These are phyloP conservation scores for Amiota communis DNA, from an alignment of 2,888 invertebrate genomes.

Conservation along the genomic window DNA sequence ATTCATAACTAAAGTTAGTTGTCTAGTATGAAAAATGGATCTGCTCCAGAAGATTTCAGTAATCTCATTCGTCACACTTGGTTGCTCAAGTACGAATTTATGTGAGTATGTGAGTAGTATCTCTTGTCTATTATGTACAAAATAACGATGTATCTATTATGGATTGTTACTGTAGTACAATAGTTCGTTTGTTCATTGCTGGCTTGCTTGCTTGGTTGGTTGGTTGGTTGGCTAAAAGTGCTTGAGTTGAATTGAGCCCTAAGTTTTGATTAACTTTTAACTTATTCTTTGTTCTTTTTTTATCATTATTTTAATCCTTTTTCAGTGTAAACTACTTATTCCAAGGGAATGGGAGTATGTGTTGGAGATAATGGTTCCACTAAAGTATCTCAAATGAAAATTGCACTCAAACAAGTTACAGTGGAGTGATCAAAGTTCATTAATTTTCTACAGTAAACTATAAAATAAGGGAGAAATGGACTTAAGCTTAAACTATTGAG, in stretches of 20 bases:
- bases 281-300: conserved; percentile 42
- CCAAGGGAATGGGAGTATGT: background rate
- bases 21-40: conserved; percentile 70
- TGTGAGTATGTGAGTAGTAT: conserved; percentile 46
- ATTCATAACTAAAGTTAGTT: conserved; percentile 33
- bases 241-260: conserved; percentile 32
- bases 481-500: too few species aligned
- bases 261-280: conserved; percentile 61
- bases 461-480: too few species aligned
- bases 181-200: background rate
- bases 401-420: conserved; percentile 63
- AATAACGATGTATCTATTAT: conserved; percentile 36
- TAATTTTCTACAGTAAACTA: too few species aligned
- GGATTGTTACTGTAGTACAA: conserved; percentile 34
- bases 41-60: conserved; percentile 73
- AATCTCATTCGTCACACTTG: conserved; percentile 72
- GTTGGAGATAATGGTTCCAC: too few species aligned
- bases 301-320: conserved; percentile 25
- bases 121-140: conserved; percentile 6
- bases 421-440: conserved; percentile 55
- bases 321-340: conserved; percentile 24
- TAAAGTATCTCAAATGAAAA: conserved; percentile 2
- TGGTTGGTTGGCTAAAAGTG: background rate
- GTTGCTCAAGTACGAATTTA: conserved; percentile 71
- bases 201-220: too few species aligned